A percentile compares a stretch with the other conserved stretches of the same genome.
phyloP scores from a whole-genome alignment of 1,140 invertebrate genomes.

The Drosophila orosa region DNA sequence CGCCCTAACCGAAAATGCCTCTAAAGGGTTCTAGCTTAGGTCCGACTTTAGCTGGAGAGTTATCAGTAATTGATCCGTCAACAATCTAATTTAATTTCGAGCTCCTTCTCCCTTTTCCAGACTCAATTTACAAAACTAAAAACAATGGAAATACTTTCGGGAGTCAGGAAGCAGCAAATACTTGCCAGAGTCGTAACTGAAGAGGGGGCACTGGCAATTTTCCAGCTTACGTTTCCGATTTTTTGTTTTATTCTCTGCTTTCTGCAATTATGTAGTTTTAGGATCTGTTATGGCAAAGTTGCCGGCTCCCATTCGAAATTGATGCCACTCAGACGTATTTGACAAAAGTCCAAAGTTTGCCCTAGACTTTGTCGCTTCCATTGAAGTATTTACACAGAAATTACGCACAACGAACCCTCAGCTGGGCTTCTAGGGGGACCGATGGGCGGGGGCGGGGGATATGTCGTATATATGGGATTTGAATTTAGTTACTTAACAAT shows the following conservation, averaged over 20 bases:
- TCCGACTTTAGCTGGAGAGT: constrained; percentile 2
- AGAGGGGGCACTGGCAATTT: constrained; percentile 8
- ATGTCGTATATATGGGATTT: constrained; percentile 38
- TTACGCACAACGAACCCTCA: constrained; percentile 45
- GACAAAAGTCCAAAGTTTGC: constrained; percentile 54
- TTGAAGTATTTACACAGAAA: constrained; percentile 73
- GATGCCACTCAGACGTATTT: constrained; percentile 54
- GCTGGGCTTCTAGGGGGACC: constrained; percentile 1
- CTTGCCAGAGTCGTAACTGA: constrained; percentile 36
- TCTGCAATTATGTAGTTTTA: constrained; percentile 44
- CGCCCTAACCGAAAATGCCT: neutral
- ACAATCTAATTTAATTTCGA: constrained; percentile 30
- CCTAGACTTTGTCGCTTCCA: constrained; percentile 40
- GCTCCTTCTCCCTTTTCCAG: neutral
- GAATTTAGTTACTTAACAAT: constrained; percentile 58
- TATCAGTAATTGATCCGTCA: constrained; percentile 38
- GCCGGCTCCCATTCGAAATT: constrained; percentile 52
- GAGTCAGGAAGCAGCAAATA: constrained; percentile 45
- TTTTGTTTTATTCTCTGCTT: constrained; percentile 10
- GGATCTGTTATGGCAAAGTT: constrained; percentile 48
- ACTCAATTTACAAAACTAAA: constrained; percentile 49
- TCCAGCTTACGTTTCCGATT: constrained; percentile 13
- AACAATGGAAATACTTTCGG: constrained; percentile 21
- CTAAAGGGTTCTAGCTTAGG: constrained; percentile 4
- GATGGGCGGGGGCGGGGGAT: constrained; percentile 9